phyloP scores from a whole-genome alignment of 2,113 vertebrate genomes.

The Promerops cafer region DNA sequence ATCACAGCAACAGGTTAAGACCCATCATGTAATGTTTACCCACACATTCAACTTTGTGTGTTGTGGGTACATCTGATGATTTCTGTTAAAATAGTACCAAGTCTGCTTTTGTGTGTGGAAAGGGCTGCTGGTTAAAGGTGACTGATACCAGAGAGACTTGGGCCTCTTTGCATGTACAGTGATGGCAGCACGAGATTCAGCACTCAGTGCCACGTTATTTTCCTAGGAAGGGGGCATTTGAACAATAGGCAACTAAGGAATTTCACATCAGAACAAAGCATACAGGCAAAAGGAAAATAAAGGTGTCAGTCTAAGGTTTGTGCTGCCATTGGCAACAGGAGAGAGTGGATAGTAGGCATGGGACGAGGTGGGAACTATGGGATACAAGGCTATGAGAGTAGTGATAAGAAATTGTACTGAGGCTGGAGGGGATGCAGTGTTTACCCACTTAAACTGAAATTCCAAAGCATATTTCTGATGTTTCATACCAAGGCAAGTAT shows the following conservation, averaged over 20 bases:
- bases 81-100: background rate
- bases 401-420: background rate
- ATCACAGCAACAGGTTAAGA: background rate
- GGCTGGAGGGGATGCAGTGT: background rate
- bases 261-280: background rate
- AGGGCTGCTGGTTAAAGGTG: background rate
- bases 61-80: background rate
- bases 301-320: background rate
- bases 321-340: background rate
- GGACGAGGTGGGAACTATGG: background rate
- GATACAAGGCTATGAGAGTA: background rate
- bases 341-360: background rate
- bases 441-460: background rate
- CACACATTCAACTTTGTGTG: background rate
- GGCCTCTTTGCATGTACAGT: background rate
- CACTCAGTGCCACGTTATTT: background rate
- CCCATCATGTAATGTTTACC: background rate
- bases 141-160: background rate
- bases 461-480: background rate
- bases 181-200: background rate
- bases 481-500: background rate
- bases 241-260: rapidly evolving
- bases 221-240: background rate
- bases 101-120: background rate
- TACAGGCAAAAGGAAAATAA: background rate